Conservation (phyloP, 1,140 invertebrate species). For the Kradibia gibbosae region DNA sequence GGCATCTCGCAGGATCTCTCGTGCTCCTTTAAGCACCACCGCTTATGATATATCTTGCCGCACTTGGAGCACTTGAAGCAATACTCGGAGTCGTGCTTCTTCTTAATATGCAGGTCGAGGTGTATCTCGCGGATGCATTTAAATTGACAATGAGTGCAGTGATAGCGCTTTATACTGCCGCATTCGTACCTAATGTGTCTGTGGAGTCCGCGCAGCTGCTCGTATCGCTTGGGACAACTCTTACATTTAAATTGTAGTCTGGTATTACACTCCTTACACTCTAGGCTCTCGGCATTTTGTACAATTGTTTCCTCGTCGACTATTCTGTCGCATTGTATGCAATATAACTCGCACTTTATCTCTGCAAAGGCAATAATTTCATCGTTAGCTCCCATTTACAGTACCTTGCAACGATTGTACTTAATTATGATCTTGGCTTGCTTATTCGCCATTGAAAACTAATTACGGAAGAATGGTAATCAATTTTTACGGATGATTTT, state of each 20-base stretch:
- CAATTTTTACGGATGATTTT: too few relatives aligned
- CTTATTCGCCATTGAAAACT: too few relatives aligned
- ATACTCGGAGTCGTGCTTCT: conserved; percentile 48
- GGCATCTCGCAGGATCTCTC: conserved; percentile 50
- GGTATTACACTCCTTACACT: conserved; percentile 48
- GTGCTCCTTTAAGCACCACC: conserved; percentile 50
- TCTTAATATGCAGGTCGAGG: conserved; percentile 51
- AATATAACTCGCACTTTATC: conserved; percentile 49
- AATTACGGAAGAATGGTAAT: too few relatives aligned
- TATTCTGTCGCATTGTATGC: conserved; percentile 45
- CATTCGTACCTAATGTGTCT: conserved; percentile 50
- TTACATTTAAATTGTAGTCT: conserved; percentile 49
- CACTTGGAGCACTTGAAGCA: conserved; percentile 50
- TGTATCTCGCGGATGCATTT: conserved; percentile 49
- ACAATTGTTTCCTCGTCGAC: conserved; percentile 48
- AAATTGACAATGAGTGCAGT: conserved; percentile 48
- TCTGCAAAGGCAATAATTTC: conserved; percentile 33
- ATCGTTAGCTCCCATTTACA: too few relatives aligned
- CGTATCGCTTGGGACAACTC: conserved; percentile 45
- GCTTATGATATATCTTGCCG: conserved; percentile 47
- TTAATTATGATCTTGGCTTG: too few relatives aligned
- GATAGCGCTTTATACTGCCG: conserved; percentile 50
- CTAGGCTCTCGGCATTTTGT: conserved; percentile 47
- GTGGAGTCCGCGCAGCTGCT: conserved; percentile 48
- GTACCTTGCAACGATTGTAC: too few relatives aligned